These are phyloP conservation scores for Synchiropus splendidus DNA, from an alignment of 2,113 vertebrate species.

Conservation along the genomic window DNA sequence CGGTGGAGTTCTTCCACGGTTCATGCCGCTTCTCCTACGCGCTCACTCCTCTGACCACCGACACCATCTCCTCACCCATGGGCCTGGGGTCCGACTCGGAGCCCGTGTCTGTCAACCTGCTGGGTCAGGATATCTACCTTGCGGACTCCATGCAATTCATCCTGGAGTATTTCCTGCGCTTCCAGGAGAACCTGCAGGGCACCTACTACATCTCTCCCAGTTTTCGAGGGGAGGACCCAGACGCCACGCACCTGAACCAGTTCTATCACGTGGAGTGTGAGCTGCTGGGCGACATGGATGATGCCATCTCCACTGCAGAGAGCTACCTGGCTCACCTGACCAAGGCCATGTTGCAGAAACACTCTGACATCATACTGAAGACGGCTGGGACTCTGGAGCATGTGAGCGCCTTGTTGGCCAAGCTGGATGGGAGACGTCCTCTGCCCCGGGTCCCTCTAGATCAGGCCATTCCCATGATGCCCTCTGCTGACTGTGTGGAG, in stretches of 20 bases:
- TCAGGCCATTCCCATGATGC: conserved; percentile 65
- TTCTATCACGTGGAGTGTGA: conserved; percentile 75
- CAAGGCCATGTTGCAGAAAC: conserved; percentile 58
- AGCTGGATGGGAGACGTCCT: conserved; percentile 37
- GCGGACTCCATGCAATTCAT: conserved; percentile 76
- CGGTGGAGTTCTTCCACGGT: conserved; percentile 67
- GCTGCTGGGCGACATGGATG: conserved; percentile 64
- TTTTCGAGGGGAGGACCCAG: conserved; percentile 71
- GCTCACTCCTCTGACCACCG: conserved; percentile 68
- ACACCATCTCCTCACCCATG: conserved; percentile 73
- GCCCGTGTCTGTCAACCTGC: conserved; percentile 61
- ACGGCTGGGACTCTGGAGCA: conserved; percentile 59
- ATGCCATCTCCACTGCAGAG: conserved; percentile 64
- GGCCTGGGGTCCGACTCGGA: conserved; percentile 72
- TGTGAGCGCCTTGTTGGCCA: conserved; percentile 44
- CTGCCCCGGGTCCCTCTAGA: conserved; percentile 64
- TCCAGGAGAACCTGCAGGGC: conserved; percentile 63
- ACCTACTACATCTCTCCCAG: conserved; percentile 70
- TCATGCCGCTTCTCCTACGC: conserved; percentile 63
- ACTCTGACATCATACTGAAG: conserved; percentile 56
- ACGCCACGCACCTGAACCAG: conserved; percentile 70
- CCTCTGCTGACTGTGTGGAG: conserved; percentile 61
- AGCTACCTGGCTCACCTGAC: conserved; percentile 62
- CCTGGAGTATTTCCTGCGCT: conserved; percentile 72
- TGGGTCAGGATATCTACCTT: conserved; percentile 66